Base-by-base conservation (phyloP, 2,888 invertebrate genomes). In the Hofmannophila pseudospretella region DNA sequence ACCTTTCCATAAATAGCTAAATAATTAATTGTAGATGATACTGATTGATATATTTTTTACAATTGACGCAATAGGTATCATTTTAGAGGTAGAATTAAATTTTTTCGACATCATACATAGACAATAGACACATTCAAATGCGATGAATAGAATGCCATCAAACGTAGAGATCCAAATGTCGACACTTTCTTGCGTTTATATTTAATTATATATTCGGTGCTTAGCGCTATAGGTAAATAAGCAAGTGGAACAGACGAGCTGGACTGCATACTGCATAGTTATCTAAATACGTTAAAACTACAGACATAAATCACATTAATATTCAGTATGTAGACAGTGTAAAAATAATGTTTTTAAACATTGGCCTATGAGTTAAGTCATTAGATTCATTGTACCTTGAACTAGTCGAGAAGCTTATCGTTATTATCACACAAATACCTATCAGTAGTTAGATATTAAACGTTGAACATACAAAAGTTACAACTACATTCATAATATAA, bases 291-390 rank as follows among this genome's bases (percentile, higher is more conserved):
- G 37, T 71, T 72, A 77, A 54, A 59, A 54, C 77, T 78, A 78
- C 70, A 67, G 69, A 80, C 75, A 73, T n/a, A 79, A 78, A 79
- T 81, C 76, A 81, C 81, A 79, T 80, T 74, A 58, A 66, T 66
- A 54, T 61, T 67, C 63, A 68, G 67, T n/a, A n/a, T n/a, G n/a
- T 72, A 85, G 76, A 84, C 74, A 75, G 81, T 86, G 85, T 85
- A 84, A 84, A 86, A 85, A 86, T 86, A 85, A 84, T 78, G 72
- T 78, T 77, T 75, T 75, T 76, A 79, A 81, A 84, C 72, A 76
- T 81, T 84, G 82, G 72, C 82, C 79, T 81, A 85, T 73, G 54
- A 70, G 70, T 77, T 66, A 70, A 20, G 20, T 23, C 58, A 68
- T 78, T 72, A 66, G 60, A 72, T 77, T 81, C 80, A 82, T 81